Evolutionary conservation across 2,888 invertebrate species (phyloP).

Genomic region (Halocaridina rubra): DNA sequence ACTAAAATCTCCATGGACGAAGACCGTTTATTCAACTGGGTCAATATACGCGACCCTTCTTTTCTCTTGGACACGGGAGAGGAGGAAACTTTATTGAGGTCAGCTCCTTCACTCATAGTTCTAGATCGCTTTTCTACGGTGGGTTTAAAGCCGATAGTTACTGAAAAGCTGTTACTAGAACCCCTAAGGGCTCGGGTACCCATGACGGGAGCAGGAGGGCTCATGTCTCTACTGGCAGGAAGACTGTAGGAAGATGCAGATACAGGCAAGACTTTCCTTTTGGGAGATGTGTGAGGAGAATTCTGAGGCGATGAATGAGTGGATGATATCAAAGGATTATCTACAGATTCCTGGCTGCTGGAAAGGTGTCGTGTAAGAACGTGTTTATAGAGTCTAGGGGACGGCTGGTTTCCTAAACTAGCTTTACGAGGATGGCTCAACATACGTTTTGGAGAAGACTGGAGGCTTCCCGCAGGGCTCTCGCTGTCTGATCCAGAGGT

Average conservation of each 20-base stretch:
- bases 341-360: constrained; percentile 62
- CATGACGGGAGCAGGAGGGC: constrained; percentile 48
- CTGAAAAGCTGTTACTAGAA: constrained; percentile 56
- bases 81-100: constrained; percentile 24
- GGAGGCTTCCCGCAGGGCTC: constrained; percentile 31
- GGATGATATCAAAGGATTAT: constrained; percentile 31
- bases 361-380: constrained; percentile 57
- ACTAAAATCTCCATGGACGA: constrained; percentile 63
- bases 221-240: constrained; percentile 38
- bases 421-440: constrained; percentile 19
- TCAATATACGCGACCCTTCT: constrained; percentile 33
- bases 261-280: constrained; percentile 12
- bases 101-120: constrained; percentile 54
- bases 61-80: constrained; percentile 31
- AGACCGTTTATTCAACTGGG: constrained; percentile 54
- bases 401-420: constrained; percentile 25
- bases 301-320: constrained; percentile 26
- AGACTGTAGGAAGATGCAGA: constrained; percentile 43
- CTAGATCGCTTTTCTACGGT: constrained; percentile 42
- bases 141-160: constrained; percentile 62
- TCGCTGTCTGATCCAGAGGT: constrained; percentile 53
- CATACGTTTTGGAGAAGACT: constrained; percentile 44
- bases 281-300: constrained; percentile 43
- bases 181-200: constrained; percentile 52
- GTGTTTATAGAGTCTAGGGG: constrained; percentile 54